Conservation (phyloP, 2,888 invertebrate genomes). For the Drosophila paucipuncta region DNA sequence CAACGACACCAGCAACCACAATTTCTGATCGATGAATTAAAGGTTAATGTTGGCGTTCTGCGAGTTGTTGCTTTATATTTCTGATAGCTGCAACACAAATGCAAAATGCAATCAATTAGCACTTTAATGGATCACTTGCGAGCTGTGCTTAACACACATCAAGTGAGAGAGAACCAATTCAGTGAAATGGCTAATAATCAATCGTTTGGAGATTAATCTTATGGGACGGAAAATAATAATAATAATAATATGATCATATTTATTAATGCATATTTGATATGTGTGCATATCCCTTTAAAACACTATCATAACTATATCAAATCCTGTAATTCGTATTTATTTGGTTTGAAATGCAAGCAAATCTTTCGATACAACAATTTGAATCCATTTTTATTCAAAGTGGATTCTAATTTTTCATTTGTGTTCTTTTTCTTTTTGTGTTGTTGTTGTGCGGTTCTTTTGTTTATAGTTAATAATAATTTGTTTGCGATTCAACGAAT, state of each 20-base stretch:
- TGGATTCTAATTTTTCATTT: slow-evolving; percentile 27
- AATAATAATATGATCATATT: not conserved
- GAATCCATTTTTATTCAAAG: slow-evolving; percentile 31
- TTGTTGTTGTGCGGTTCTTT: slow-evolving; percentile 16
- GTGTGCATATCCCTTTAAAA: not conserved
- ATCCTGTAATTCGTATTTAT: not conserved
- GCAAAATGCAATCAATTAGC: slow-evolving; percentile 20
- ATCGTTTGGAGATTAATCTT: not conserved
- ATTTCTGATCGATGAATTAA: slow-evolving; percentile 18
- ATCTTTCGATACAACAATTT: slow-evolving; percentile 15
- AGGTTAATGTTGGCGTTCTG: slow-evolving; percentile 14
- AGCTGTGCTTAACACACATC: slow-evolving; percentile 1
- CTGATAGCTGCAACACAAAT: not conserved
- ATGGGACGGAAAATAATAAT: not conserved
- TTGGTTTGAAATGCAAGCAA: slow-evolving; percentile 6
- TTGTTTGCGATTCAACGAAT: slow-evolving; percentile 67
- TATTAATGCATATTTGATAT: not conserved
- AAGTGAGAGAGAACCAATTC: not conserved
- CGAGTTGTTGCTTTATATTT: not conserved
- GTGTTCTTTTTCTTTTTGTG: slow-evolving; percentile 2
- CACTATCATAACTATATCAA: not conserved
- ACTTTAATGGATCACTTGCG: slow-evolving; percentile 10
- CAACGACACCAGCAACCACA: slow-evolving; percentile 25
- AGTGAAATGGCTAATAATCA: not conserved
- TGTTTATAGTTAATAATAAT: slow-evolving; percentile 62